Conservation (phyloP, 2,113 vertebrate species). For the Peromyscus californicus region DNA sequence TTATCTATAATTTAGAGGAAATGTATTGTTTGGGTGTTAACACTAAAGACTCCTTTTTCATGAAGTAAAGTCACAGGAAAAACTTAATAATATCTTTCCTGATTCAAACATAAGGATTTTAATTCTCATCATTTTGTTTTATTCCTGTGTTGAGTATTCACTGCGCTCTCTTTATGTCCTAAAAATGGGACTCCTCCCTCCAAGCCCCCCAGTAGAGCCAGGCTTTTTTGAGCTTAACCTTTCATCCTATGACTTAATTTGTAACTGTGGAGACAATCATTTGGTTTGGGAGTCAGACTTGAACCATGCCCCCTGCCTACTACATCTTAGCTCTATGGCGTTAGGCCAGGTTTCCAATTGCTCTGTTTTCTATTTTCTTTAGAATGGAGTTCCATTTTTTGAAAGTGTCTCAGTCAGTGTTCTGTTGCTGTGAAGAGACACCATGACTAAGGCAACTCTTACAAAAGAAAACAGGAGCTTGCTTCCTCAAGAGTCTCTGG, state of each 20-base stretch:
- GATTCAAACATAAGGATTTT: slow-evolving; percentile 12
- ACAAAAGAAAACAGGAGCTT: not conserved
- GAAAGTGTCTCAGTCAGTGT: not conserved
- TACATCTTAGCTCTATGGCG: not conserved
- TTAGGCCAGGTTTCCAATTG: not conserved
- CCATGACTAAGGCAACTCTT: not conserved
- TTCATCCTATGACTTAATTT: not conserved
- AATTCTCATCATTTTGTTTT: slow-evolving; percentile 38
- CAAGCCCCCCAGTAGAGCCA: not conserved
- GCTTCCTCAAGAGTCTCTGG: too few relatives aligned
- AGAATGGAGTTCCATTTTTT: not conserved
- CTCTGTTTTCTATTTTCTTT: slow-evolving; percentile 46
- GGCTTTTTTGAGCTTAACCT: not conserved
- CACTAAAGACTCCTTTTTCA: slow-evolving; percentile 39
- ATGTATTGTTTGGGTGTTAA: slow-evolving; percentile 43
- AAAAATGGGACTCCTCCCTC: not conserved
- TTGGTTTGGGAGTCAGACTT: not conserved
- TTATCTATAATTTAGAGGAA: slow-evolving; percentile 58
- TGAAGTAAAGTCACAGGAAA: not conserved
- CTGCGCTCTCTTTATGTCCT: not conserved
- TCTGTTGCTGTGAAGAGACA: not conserved
- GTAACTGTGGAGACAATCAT: slow-evolving; percentile 49
- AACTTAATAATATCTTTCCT: slow-evolving; percentile 14
- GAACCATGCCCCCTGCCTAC: not conserved
- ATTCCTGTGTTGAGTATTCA: not conserved